Conservation (phyloP, 2,113 vertebrate genomes). For the Aplodontia rufa region DNA sequence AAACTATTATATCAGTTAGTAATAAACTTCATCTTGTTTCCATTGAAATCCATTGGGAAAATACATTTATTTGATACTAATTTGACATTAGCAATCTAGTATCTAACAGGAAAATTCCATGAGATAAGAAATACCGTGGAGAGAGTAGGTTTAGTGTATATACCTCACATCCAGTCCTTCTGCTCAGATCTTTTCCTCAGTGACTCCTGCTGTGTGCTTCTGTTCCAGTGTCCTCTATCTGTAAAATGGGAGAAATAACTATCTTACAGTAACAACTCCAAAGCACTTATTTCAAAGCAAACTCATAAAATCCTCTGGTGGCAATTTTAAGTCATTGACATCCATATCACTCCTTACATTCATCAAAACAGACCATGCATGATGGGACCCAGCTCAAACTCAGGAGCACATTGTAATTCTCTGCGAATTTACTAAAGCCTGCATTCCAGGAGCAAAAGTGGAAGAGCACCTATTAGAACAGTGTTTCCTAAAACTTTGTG, state of each 20-base stretch:
- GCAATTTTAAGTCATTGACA: background rate
- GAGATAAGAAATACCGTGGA: background rate
- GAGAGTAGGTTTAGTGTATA: background rate
- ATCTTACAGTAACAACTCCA: background rate
- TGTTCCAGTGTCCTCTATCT: background rate
- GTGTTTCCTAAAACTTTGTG: background rate
- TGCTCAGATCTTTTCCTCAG: background rate
- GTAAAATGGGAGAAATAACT: background rate
- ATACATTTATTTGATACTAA: background rate
- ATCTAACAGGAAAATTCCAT: background rate
- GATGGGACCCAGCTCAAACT: background rate
- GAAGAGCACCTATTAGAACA: background rate
- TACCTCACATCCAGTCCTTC: background rate
- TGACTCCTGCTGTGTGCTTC: background rate
- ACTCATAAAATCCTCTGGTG: fast-evolving
- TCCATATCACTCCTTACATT: background rate
- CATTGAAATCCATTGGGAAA: background rate
- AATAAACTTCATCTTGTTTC: background rate
- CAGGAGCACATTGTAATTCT: background rate
- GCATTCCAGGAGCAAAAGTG: background rate
- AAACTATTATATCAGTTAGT: background rate
- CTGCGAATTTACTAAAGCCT: background rate
- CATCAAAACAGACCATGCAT: background rate
- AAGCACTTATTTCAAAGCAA: background rate
- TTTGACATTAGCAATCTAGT: background rate